phyloP scores from a whole-genome alignment of 2,113 vertebrate genomes.

The Ictidomys tridecemlineatus region DNA sequence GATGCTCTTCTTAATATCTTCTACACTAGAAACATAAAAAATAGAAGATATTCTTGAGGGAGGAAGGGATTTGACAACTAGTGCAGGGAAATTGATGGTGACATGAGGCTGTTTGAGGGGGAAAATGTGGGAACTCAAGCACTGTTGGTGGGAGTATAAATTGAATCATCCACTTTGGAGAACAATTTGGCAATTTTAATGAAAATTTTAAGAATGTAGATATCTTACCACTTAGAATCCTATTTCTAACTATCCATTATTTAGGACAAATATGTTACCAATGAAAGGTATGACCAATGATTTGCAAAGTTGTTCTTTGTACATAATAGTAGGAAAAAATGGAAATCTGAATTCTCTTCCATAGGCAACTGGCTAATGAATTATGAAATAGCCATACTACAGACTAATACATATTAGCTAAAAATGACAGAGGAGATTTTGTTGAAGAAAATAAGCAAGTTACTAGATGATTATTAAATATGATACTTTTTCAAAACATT shows the following conservation, averaged over 20 bases:
- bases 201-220: constrained; percentile 20
- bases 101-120: background rate
- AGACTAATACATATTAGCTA: background rate
- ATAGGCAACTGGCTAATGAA: background rate
- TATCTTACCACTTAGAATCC: constrained; percentile 41
- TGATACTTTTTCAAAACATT: background rate
- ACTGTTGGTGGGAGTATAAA: background rate
- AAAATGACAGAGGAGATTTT: background rate
- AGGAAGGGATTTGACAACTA: background rate
- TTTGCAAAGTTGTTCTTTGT: background rate
- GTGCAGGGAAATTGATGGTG: background rate
- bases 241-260: background rate
- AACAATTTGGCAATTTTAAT: constrained; percentile 51
- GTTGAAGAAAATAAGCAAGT: background rate
- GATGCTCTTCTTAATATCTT: background rate
- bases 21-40: background rate
- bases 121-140: background rate
- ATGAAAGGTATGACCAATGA: background rate
- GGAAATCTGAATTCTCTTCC: background rate
- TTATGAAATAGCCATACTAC: background rate
- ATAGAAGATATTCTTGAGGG: constrained; percentile 22
- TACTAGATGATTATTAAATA: background rate
- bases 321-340: background rate
- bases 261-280: background rate
- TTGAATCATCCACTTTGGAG: constrained; percentile 30